Percentiles rank a stretch among this genome's conserved stretches.
phyloP scores from a whole-genome alignment of 2,797 vertebrate genomes.

The Tachyglossus aculeatus region DNA sequence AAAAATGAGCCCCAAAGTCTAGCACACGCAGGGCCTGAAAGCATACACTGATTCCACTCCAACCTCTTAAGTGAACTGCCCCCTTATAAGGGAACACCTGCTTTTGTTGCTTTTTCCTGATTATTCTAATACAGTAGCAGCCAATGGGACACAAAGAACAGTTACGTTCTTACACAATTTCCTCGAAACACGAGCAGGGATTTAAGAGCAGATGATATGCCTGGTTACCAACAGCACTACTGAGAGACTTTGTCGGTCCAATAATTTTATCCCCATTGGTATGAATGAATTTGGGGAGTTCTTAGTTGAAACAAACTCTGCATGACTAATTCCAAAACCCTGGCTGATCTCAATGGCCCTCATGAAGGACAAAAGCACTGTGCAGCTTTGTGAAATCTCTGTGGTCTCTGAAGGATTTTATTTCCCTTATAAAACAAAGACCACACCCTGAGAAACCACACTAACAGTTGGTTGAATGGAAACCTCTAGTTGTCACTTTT shows the following conservation, averaged over 20 bases:
- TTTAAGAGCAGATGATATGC: constrained; percentile 65
- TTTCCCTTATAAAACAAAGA: constrained; percentile 72
- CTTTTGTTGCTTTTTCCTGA: constrained; percentile 43
- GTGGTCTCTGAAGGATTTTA: constrained; percentile 66
- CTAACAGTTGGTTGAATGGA: too few relatives aligned
- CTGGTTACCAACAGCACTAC: constrained; percentile 65
- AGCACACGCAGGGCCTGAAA: constrained; percentile 31
- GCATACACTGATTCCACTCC: constrained; percentile 35
- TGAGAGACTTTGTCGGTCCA: constrained; percentile 41
- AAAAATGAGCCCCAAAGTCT: constrained; percentile 4
- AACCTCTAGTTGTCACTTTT: too few relatives aligned
- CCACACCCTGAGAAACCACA: too few relatives aligned
- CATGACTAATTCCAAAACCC: constrained; percentile 63
- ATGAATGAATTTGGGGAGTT: constrained; percentile 60
- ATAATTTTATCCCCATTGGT: constrained; percentile 57
- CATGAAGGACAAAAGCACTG: constrained; percentile 46
- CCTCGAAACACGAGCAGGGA: constrained; percentile 58
- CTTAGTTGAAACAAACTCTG: constrained; percentile 62
- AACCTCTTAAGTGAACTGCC: constrained; percentile 54
- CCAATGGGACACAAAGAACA: constrained; percentile 45
- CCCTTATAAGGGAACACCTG: constrained; percentile 51
- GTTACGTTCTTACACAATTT: constrained; percentile 60
- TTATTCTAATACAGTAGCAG: constrained; percentile 50
- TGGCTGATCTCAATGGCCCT: constrained; percentile 43
- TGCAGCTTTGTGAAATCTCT: constrained; percentile 62